phyloP scores from a whole-genome alignment of 2,113 vertebrate species.

The Otocyon megalotis region DNA sequence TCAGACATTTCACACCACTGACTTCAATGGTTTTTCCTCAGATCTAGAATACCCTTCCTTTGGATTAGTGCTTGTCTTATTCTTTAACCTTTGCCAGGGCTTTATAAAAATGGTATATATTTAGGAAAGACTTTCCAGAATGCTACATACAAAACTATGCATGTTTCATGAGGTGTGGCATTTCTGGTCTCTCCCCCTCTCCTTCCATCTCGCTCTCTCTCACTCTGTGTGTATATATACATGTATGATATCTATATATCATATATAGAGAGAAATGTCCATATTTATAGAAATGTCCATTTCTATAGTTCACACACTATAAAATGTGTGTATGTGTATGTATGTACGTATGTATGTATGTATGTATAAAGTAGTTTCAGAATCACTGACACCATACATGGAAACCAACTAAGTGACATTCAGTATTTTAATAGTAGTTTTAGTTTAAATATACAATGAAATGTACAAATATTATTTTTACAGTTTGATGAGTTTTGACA shows the following conservation, averaged over 20 bases:
- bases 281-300: neutral
- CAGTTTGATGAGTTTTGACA: neutral
- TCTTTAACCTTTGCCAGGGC: neutral
- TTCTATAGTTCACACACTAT: neutral
- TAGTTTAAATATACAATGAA: neutral
- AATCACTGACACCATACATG: neutral
- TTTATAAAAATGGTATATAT: neutral
- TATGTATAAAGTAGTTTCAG: neutral
- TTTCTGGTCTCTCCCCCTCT: neutral
- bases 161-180: neutral
- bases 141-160: neutral
- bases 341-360: neutral
- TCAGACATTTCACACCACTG: neutral
- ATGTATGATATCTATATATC: too few species aligned
- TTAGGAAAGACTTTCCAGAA: neutral
- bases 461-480: neutral
- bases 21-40: neutral
- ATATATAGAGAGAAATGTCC: neutral
- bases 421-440: neutral
- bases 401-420: neutral
- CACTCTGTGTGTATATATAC: neutral
- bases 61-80: neutral
- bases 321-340: neutral
- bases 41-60: neutral
- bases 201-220: neutral